A percentile compares a stretch with the other conserved stretches of the same genome.
Evolutionary conservation across 2,888 invertebrate species (phyloP).

Genomic region (Acronicta alni): DNA sequence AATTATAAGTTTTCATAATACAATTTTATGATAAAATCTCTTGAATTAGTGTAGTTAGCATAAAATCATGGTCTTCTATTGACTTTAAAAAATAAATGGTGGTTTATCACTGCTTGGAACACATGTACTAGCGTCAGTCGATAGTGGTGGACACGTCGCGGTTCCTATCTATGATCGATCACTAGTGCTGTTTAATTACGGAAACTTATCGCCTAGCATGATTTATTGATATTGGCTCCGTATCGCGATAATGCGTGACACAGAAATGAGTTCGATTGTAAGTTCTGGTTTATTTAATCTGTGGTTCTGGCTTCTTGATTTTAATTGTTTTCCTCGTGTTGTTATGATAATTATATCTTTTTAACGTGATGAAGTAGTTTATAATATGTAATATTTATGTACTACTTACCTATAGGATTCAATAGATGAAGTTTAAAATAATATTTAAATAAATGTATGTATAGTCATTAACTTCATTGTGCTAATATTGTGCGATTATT

Average conservation of each 20-base stretch:
- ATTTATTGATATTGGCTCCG: constrained; percentile 85
- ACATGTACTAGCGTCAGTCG: constrained; percentile 48
- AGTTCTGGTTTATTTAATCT: constrained; percentile 47
- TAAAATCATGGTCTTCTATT: too few species aligned
- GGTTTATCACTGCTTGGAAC: constrained; percentile 46
- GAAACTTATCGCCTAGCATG: constrained; percentile 76
- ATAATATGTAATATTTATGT: too few species aligned
- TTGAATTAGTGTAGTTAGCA: too few species aligned
- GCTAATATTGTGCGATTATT: too few species aligned
- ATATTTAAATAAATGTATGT: too few species aligned
- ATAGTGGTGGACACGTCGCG: constrained; percentile 54
- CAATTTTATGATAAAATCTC: too few species aligned
- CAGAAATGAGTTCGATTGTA: constrained; percentile 50
- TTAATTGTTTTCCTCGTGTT: constrained; percentile 45
- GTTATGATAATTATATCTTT: constrained; percentile 7
- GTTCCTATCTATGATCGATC: constrained; percentile 78
- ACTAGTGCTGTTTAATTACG: constrained; percentile 80
- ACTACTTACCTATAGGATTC: too few species aligned
- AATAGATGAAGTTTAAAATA: too few species aligned
- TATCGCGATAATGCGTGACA: constrained; percentile 68
- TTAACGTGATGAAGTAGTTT: too few species aligned
- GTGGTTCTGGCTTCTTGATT: constrained; percentile 47
- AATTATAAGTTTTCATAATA: too few species aligned
- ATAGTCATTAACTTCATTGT: too few species aligned
- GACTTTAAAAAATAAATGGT: background rate